phyloP scores from a whole-genome alignment of 1,140 invertebrate species.

The Parapsyche elsis region DNA sequence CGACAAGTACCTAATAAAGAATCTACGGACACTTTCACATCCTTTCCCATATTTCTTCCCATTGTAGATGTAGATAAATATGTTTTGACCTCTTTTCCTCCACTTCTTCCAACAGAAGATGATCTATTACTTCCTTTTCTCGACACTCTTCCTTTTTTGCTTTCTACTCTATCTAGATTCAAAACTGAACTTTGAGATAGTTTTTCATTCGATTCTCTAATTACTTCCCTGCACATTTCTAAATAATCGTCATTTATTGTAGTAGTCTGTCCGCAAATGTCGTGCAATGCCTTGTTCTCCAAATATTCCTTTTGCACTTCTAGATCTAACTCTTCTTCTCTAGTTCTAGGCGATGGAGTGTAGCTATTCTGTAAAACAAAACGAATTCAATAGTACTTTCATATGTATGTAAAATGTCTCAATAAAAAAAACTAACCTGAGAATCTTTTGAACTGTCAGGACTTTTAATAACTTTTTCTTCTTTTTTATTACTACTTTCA shows the following conservation, averaged over 20 bases:
- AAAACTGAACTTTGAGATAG: constrained; percentile 42
- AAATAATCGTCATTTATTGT: constrained; percentile 44
- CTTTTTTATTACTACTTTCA: constrained; percentile 47
- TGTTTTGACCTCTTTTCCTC: constrained; percentile 26
- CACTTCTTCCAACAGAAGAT: constrained; percentile 28
- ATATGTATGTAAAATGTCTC: neutral
- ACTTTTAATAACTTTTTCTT: constrained; percentile 38
- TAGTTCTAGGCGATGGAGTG: constrained; percentile 37
- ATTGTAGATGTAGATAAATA: constrained; percentile 24
- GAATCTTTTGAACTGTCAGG: constrained; percentile 26
- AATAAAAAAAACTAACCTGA: constrained; percentile 41
- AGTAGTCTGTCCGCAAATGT: neutral
- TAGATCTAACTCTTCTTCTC: constrained; percentile 47
- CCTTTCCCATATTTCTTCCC: constrained; percentile 34
- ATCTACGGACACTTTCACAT: constrained; percentile 41
- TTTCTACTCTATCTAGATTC: constrained; percentile 48
- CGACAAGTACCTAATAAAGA: constrained; percentile 52
- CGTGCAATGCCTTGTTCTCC: constrained; percentile 39
- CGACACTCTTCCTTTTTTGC: constrained; percentile 28
- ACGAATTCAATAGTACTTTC: neutral
- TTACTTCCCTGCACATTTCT: constrained; percentile 50
- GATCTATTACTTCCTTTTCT: constrained; percentile 22
- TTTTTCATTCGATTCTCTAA: constrained; percentile 49
- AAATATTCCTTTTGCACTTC: constrained; percentile 52
- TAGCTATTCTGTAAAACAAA: constrained; percentile 38